These are phyloP conservation scores for Trissoscelio sp. DNA, from an alignment of 2,888 invertebrate genomes.

Conservation along the genomic window DNA sequence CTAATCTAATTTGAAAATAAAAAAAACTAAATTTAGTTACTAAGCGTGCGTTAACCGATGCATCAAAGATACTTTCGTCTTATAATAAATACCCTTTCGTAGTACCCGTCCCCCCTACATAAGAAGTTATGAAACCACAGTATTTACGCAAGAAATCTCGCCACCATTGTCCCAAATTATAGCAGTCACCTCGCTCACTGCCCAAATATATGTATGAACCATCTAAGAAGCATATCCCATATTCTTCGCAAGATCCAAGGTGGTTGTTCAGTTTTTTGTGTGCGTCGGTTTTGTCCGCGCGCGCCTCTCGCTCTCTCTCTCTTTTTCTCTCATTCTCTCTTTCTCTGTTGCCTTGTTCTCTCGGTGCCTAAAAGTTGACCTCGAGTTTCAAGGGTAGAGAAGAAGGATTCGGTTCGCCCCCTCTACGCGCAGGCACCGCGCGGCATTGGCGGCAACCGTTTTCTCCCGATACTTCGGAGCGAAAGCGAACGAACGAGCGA, in stretches of 20 bases:
- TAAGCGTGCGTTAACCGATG: too few relatives aligned
- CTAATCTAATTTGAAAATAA: too few relatives aligned
- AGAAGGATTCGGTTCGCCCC: slow-evolving; percentile 78
- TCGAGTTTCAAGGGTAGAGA: slow-evolving; percentile 84
- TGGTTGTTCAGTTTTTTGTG: slow-evolving; percentile 70
- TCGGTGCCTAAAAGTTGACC: slow-evolving; percentile 83
- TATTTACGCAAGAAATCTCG: too few relatives aligned
- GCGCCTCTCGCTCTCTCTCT: slow-evolving; percentile 26
- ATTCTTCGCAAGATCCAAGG: slow-evolving; percentile 36
- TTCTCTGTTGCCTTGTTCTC: slow-evolving; percentile 67
- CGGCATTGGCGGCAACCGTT: slow-evolving; percentile 70
- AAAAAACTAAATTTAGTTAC: too few relatives aligned
- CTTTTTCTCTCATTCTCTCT: slow-evolving; percentile 1
- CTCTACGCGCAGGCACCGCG: slow-evolving; percentile 70
- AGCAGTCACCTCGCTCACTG: too few relatives aligned
- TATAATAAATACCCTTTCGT: too few relatives aligned
- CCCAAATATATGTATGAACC: too few relatives aligned
- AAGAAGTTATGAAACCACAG: too few relatives aligned
- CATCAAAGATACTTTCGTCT: too few relatives aligned
- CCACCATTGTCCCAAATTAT: too few relatives aligned
- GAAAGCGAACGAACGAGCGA: slow-evolving; percentile 67
- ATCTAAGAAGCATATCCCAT: slow-evolving; percentile 43
- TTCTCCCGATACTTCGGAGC: slow-evolving; percentile 66
- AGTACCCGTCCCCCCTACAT: too few relatives aligned
- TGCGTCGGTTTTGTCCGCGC: slow-evolving; percentile 8